These are phyloP conservation scores for Hydra vulgaris DNA, from an alignment of 30 jellyfish, hydroid and myxozoan genomes.

Conservation along the genomic window DNA sequence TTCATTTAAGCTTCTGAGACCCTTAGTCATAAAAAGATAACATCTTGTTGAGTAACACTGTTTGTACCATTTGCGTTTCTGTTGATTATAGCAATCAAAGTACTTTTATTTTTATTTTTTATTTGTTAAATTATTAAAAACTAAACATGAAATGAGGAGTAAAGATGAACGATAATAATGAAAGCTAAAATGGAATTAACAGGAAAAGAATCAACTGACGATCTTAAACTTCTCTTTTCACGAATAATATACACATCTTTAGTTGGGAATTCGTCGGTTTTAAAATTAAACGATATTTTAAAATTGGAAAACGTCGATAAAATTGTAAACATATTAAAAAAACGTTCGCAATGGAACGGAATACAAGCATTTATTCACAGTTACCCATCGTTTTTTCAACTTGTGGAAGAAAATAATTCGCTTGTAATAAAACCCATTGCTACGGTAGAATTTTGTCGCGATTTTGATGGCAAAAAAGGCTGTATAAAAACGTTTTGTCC, in stretches of 20 bases:
- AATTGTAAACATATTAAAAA: constrained; percentile 13
- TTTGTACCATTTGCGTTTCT: not conserved
- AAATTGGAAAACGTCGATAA: constrained; percentile 15
- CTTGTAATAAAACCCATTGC: constrained; percentile 43
- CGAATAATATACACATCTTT: constrained; percentile 31
- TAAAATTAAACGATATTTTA: constrained; percentile 20
- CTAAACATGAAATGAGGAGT: too few relatives aligned
- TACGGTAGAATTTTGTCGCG: constrained; percentile 70
- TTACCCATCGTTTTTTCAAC: constrained; percentile 26
- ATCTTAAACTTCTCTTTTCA: constrained; percentile 16
- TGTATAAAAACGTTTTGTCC: constrained; percentile 48
- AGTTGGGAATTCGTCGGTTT: constrained; percentile 19
- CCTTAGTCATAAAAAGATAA: constrained; percentile 6
- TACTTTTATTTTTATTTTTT: too few relatives aligned
- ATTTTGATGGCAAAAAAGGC: constrained; percentile 75
- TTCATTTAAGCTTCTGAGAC: constrained; percentile 16
- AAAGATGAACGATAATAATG: not conserved
- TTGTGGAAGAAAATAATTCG: constrained; percentile 37
- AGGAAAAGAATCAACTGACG: constrained; percentile 32
- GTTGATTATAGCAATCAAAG: not conserved
- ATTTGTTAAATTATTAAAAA: not conserved
- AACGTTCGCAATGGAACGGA: constrained; percentile 32
- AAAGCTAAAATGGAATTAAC: constrained; percentile 23
- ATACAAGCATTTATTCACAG: constrained; percentile 22
- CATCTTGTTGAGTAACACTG: not conserved